These are phyloP conservation scores for Pterophyllum scalare DNA, from an alignment of 2,113 vertebrate genomes.

Conservation along the genomic window DNA sequence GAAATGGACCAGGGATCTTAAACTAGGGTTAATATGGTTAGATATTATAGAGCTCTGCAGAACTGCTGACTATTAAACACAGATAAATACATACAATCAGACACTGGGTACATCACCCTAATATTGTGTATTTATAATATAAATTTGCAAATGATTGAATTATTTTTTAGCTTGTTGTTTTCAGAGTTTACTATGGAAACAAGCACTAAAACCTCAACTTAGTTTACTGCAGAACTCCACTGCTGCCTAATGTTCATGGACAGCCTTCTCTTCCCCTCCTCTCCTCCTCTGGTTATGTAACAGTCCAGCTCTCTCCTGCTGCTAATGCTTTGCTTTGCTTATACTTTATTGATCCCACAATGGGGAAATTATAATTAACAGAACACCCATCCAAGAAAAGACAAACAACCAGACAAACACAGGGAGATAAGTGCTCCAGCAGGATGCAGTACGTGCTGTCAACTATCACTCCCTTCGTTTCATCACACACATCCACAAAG, in stretches of 20 bases:
- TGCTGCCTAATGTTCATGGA: not conserved
- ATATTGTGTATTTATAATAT: not conserved
- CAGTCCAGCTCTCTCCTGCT: conserved; percentile 34
- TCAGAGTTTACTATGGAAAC: not conserved
- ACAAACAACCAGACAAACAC: too few species aligned
- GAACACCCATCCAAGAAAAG: too few species aligned
- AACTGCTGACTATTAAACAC: not conserved
- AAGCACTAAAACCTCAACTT: not conserved
- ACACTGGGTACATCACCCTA: not conserved
- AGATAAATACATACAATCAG: not conserved
- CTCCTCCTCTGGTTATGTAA: conserved; percentile 24
- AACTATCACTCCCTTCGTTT: conserved; percentile 23
- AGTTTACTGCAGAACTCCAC: not conserved
- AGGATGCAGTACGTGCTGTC: conserved; percentile 2
- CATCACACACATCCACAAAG: conserved; percentile 1
- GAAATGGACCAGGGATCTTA: not conserved
- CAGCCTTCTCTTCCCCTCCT: conserved; percentile 3
- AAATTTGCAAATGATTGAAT: not conserved
- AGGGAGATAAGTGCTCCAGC: too few species aligned
- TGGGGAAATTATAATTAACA: too few species aligned
- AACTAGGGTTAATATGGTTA: not conserved
- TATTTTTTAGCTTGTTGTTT: not conserved
- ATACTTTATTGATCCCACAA: too few species aligned
- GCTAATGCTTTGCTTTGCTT: too few species aligned
- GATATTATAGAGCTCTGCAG: not conserved